Percentiles rank a stretch among this genome's conserved stretches.
Conservation (phyloP, 2,888 invertebrate species). For the Idaea straminata region DNA sequence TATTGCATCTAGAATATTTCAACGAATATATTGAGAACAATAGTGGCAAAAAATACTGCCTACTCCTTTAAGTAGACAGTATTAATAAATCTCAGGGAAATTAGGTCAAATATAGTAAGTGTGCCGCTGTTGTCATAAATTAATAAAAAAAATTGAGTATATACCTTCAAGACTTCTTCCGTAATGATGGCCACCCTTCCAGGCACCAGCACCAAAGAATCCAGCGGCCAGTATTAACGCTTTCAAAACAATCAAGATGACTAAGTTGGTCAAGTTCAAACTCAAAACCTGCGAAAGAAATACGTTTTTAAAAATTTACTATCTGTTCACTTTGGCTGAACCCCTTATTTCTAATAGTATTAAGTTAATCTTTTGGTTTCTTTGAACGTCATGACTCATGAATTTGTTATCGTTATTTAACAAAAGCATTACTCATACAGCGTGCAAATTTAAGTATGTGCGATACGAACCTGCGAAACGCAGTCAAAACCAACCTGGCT, state of each 20-base stretch:
- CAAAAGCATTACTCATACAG: constrained; percentile 42
- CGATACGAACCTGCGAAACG: constrained; percentile 74
- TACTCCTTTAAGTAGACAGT: background rate
- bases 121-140: background rate
- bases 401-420: constrained; percentile 24
- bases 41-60: background rate
- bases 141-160: constrained; percentile 3
- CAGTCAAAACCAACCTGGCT: constrained; percentile 84
- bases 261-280: constrained; percentile 89
- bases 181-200: constrained; percentile 77
- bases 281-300: constrained; percentile 83
- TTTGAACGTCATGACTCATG: constrained; percentile 22
- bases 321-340: background rate
- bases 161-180: constrained; percentile 82
- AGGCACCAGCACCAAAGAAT: constrained; percentile 86
- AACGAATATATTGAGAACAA: background rate
- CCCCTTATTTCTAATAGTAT: background rate
- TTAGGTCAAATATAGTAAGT: background rate
- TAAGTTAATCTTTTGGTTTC: background rate
- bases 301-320: background rate
- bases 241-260: constrained; percentile 89
- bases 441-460: constrained; percentile 30
- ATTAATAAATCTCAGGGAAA: background rate
- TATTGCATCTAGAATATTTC: too few relatives aligned
- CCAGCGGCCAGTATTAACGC: constrained; percentile 91